Percentiles rank a stretch among this genome's conserved stretches.
Evolutionary conservation across 37 sponge, comb jelly and placozoan genomes (phyloP).

Genomic region (Halisarca cf. caerulea): DNA sequence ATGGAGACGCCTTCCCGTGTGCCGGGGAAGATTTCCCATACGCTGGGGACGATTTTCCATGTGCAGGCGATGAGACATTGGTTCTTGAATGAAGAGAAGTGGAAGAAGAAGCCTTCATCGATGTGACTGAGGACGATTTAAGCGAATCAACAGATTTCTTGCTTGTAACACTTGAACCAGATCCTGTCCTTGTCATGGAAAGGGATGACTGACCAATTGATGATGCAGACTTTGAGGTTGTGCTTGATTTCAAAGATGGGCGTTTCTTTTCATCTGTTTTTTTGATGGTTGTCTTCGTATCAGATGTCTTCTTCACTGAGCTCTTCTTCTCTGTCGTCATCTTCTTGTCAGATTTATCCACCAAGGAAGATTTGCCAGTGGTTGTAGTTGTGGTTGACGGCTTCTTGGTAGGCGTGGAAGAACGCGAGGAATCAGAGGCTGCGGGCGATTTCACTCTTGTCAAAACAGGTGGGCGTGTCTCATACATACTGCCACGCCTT

Average conservation of each 20-base stretch:
- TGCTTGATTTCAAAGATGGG: not conserved
- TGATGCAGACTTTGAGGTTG: not conserved
- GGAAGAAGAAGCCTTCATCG: slow-evolving; percentile 8
- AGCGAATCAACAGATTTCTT: not conserved
- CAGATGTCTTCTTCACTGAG: not conserved
- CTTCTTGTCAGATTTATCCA: not conserved
- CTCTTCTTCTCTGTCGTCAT: not conserved
- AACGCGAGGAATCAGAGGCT: not conserved
- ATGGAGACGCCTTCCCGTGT: not conserved
- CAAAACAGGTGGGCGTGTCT: not conserved
- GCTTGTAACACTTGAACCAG: slow-evolving; percentile 9
- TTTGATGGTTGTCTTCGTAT: not conserved
- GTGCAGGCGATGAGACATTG: not conserved
- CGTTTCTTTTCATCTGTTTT: not conserved
- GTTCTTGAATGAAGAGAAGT: not conserved
- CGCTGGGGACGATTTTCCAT: not conserved
- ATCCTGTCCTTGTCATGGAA: not conserved
- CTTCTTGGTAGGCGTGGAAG: not conserved
- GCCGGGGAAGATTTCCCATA: not conserved
- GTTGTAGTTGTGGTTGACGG: not conserved
- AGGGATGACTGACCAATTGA: not conserved
- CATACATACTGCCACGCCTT: slow-evolving; percentile 15
- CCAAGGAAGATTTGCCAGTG: not conserved
- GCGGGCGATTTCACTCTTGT: slow-evolving; percentile 1
- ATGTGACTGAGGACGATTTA: not conserved